Conservation (phyloP, 2,888 invertebrate genomes). For the Phorcus lineatus region DNA sequence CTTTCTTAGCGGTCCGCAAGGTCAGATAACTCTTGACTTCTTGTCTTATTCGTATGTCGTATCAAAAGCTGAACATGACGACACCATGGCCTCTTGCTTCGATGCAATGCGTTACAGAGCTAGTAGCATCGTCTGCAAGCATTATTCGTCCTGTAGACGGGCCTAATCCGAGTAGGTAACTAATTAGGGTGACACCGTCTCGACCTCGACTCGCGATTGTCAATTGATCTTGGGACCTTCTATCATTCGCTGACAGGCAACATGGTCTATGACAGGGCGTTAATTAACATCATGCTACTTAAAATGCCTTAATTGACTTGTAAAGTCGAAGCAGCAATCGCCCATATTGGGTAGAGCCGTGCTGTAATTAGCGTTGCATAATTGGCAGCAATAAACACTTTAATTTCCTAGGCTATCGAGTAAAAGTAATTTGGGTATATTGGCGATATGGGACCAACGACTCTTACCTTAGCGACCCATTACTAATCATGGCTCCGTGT, state of each 20-base stretch:
- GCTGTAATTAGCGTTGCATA: conserved; percentile 8
- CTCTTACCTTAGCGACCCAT: not conserved
- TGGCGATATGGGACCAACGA: not conserved
- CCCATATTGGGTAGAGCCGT: not conserved
- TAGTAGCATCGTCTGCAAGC: not conserved
- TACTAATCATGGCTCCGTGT: not conserved
- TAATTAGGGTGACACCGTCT: not conserved
- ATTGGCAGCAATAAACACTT: conserved; percentile 7
- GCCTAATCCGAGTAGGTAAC: not conserved
- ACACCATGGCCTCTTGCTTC: not conserved
- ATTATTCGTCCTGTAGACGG: not conserved
- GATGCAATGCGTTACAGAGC: not conserved
- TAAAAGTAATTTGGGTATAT: conserved; percentile 4
- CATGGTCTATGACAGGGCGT: not conserved
- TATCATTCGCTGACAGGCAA: not conserved
- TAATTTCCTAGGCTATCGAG: not conserved
- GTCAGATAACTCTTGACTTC: not conserved
- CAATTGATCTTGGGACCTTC: not conserved
- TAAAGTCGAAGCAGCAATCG: not conserved
- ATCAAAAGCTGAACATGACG: no score
- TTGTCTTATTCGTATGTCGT: not conserved
- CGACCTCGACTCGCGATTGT: not conserved
- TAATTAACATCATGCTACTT: conserved; percentile 5
- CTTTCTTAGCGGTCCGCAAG: no score
- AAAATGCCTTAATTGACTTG: conserved; percentile 7